These are phyloP conservation scores for Anagrus nilaparvatae DNA, from an alignment of 1,140 invertebrate species.

Conservation along the genomic window DNA sequence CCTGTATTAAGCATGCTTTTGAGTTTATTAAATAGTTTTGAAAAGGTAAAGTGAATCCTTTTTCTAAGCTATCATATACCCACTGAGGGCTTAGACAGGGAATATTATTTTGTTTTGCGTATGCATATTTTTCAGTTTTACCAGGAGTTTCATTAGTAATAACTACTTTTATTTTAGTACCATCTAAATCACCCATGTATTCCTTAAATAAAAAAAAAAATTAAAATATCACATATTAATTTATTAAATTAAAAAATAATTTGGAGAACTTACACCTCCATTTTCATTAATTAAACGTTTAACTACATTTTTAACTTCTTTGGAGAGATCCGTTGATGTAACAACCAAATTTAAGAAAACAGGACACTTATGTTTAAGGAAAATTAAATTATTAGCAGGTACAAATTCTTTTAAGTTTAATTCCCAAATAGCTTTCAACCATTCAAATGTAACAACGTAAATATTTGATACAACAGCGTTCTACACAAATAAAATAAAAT, in stretches of 20 bases:
- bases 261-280: slow-evolving; percentile 50
- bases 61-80: slow-evolving; percentile 64
- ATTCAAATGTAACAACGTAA: slow-evolving; percentile 64
- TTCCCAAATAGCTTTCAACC: slow-evolving; percentile 73
- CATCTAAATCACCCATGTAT: slow-evolving; percentile 29
- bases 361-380: slow-evolving; percentile 59
- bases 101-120: slow-evolving; percentile 63
- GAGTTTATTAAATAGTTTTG: slow-evolving; percentile 50
- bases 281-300: slow-evolving; percentile 59
- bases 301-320: slow-evolving; percentile 55
- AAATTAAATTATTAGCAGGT: slow-evolving; percentile 50
- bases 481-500: too few species aligned
- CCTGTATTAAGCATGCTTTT: slow-evolving; percentile 46
- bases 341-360: slow-evolving; percentile 68
- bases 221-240: background rate
- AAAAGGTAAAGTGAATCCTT: slow-evolving; percentile 60
- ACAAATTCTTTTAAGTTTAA: slow-evolving; percentile 49
- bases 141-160: slow-evolving; percentile 39
- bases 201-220: slow-evolving; percentile 20
- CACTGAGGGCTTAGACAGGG: slow-evolving; percentile 61
- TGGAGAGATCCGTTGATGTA: slow-evolving; percentile 63
- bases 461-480: slow-evolving; percentile 60
- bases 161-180: slow-evolving; percentile 28
- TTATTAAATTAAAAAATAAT: background rate
- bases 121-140: slow-evolving; percentile 69